Evolutionary conservation across 2,888 invertebrate species (phyloP).

Genomic region (Lamproptera curius): DNA sequence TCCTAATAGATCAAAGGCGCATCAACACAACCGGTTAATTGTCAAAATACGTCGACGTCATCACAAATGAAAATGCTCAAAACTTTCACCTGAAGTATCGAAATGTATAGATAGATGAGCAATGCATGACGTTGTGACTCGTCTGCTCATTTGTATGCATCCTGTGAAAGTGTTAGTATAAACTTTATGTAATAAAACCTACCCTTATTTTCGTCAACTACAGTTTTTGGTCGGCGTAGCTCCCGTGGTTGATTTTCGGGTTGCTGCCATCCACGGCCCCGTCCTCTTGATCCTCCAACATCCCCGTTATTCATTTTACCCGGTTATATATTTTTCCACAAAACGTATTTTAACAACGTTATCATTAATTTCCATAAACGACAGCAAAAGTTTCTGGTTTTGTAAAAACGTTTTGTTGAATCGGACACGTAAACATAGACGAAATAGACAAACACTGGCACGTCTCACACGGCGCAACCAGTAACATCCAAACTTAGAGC

Average conservation of each 20-base stretch:
- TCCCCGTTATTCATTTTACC: conserved; percentile 75
- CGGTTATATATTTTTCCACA: conserved; percentile 35
- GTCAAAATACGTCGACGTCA: conserved; percentile 64
- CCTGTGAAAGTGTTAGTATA: conserved; percentile 39
- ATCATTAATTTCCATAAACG: conserved; percentile 58
- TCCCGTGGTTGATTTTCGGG: conserved; percentile 66
- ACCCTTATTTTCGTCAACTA: conserved; percentile 61
- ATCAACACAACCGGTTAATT: conserved; percentile 37
- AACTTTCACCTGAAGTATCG: conserved; percentile 67
- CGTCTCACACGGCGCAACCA: conserved; percentile 37
- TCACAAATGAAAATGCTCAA: conserved; percentile 62
- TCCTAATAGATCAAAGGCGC: too few species aligned
- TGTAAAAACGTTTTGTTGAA: conserved; percentile 35
- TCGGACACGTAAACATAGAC: conserved; percentile 77
- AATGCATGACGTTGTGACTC: conserved; percentile 51
- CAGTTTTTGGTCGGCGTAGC: conserved; percentile 62
- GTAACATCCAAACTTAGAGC: conserved; percentile 29
- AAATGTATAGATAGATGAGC: conserved; percentile 31
- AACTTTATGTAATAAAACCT: conserved; percentile 23
- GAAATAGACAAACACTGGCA: conserved; percentile 62
- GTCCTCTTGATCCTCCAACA: conserved; percentile 68
- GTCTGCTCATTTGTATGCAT: conserved; percentile 30
- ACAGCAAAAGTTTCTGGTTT: conserved; percentile 27
- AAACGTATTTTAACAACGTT: conserved; percentile 36
- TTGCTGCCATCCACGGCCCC: conserved; percentile 73